Percentiles rank a stretch among this genome's conserved stretches.
Conservation (phyloP, 2,888 invertebrate species). For the Andrena hattorfiana region DNA sequence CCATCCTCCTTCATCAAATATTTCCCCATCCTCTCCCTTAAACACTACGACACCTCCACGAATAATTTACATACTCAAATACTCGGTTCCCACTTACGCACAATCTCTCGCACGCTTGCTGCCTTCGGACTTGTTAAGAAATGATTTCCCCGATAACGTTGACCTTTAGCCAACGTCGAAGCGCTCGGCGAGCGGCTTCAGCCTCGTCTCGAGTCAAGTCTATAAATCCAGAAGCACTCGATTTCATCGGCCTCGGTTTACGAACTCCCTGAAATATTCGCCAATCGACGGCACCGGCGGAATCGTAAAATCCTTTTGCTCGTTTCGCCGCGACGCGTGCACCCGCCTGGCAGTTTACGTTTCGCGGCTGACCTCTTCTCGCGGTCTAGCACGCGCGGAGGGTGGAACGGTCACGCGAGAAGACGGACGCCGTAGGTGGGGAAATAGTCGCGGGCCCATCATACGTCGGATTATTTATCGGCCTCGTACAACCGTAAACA, state of each 20-base stretch:
- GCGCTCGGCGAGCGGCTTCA: background rate
- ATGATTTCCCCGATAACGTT: background rate
- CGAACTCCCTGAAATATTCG: constrained; percentile 41
- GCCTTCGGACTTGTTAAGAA: background rate
- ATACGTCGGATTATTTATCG: constrained; percentile 63
- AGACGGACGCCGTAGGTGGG: constrained; percentile 48
- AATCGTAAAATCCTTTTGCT: constrained; percentile 41
- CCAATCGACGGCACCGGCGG: constrained; percentile 20
- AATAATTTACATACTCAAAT: background rate
- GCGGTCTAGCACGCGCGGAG: constrained; percentile 22
- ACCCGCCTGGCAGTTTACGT: constrained; percentile 43
- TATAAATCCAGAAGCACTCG: background rate
- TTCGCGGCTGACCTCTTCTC: constrained; percentile 52
- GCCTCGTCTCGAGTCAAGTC: background rate
- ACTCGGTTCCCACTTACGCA: background rate
- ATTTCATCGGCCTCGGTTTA: constrained; percentile 27
- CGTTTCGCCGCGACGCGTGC: constrained; percentile 15
- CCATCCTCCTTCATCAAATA: too few relatives aligned
- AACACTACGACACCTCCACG: background rate
- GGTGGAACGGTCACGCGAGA: constrained; percentile 35
- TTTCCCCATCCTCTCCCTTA: too few relatives aligned
- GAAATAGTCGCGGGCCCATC: constrained; percentile 49
- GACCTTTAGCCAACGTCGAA: constrained; percentile 3
- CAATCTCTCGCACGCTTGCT: background rate
- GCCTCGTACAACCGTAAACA: constrained; percentile 52